These are phyloP conservation scores for Autographa pulchrina DNA, from an alignment of 2,888 invertebrate species.

Conservation along the genomic window DNA sequence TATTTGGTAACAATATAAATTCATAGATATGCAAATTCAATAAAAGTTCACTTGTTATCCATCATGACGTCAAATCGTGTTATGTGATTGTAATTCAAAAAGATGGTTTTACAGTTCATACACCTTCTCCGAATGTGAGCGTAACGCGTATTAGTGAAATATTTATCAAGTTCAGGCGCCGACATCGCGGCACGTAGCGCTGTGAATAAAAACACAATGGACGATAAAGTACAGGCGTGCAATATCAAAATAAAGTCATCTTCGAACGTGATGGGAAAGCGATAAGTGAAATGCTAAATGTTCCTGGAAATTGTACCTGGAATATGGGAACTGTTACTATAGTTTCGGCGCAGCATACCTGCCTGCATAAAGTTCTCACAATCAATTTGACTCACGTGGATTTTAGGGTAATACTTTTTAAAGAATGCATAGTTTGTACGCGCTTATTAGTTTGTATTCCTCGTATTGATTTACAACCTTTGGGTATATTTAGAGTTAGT, in stretches of 20 bases:
- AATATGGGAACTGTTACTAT: conserved; percentile 60
- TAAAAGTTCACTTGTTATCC: neutral
- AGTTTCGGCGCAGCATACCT: conserved; percentile 46
- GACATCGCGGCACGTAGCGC: conserved; percentile 73
- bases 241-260: conserved; percentile 87
- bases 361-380: conserved; percentile 51
- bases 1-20: neutral
- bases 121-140: conserved; percentile 62
- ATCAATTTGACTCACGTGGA: conserved; percentile 35
- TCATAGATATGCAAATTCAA: conserved; percentile 8
- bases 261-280: conserved; percentile 79
- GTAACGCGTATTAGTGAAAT: conserved; percentile 65
- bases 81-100: conserved; percentile 58
- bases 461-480: conserved; percentile 2
- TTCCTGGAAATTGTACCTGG: conserved; percentile 73
- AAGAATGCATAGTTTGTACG: neutral
- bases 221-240: conserved; percentile 78
- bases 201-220: conserved; percentile 80
- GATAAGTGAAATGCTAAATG: conserved; percentile 65
- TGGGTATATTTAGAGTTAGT: conserved; percentile 28
- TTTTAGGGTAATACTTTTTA: conserved; percentile 14
- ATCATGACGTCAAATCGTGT: conserved; percentile 18
- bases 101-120: conserved; percentile 59
- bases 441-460: neutral
- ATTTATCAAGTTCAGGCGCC: conserved; percentile 63